Base-by-base conservation (phyloP, 1,140 invertebrate species). In the Lepidurus apus region DNA sequence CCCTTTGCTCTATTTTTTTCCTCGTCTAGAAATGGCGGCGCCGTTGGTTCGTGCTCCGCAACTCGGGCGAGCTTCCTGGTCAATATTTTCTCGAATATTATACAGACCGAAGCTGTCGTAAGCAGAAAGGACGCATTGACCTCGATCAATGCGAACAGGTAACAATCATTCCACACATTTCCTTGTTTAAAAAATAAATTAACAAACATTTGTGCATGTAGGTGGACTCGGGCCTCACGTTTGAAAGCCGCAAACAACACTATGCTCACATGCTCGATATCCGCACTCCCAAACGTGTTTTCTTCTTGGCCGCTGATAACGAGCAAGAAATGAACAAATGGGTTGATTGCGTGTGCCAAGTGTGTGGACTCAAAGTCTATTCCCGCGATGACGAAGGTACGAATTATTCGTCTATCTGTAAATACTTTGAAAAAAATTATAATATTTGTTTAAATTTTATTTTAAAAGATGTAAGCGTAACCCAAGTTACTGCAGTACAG, bases 141-240 rank as follows among this genome's bases (percentile, higher is more conserved):
- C 88, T 98, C 81, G 95, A 97, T 88, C 92, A 96, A 84, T 97
- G 95, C 86, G 95, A 97, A 87, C 95, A 97, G 89, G 95, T 95
- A 87, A 83, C 10, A 47, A 47, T 21, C 17, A 17, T n/a, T n/a
- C 17, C 8, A 65, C 6, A 65, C 5, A 21, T 65, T 65, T 65
- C 84, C 10, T 81, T 82, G 47, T 82, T 81, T 65, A 82, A 81
- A 76, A 75, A 42, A 73, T 74, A 42, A 77, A 74, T n/a, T 73
- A 47, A 73, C 43, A 26, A 7, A 0, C 11, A 74, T 24, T 79
- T 81, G 81, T 80, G 79, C 80, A 79, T 84, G 75, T 80, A 93
- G 91, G 91, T 95, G 78, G 93, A 95, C 86, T 91, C 92, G 79
- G 94, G 93, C n/a, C 86, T 95, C 74, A 89, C 91, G 81, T 91